Percentiles rank a stretch among this genome's conserved stretches.
Evolutionary conservation across 1,140 invertebrate genomes (phyloP).

Genomic region (Bursaphelenchus mucronatus): DNA sequence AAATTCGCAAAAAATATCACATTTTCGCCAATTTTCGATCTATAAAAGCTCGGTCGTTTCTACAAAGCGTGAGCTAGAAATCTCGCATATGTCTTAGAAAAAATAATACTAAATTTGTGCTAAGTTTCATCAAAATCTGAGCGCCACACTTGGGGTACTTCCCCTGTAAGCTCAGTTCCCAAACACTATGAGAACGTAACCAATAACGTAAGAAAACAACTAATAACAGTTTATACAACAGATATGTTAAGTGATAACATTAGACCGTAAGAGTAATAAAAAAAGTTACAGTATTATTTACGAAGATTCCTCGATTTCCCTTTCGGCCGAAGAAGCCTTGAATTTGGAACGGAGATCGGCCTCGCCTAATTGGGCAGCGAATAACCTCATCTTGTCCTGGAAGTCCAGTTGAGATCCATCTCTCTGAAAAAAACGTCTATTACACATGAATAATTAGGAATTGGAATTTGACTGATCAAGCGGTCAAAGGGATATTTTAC

Average conservation of each 20-base stretch:
- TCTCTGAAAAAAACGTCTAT: constrained; percentile 32
- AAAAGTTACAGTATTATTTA: constrained; percentile 7
- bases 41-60: too few relatives aligned
- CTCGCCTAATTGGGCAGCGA: constrained; percentile 63
- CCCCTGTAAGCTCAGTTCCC: too few relatives aligned
- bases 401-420: constrained; percentile 53
- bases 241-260: neutral
- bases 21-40: too few relatives aligned
- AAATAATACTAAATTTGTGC: too few relatives aligned
- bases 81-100: too few relatives aligned
- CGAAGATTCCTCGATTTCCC: constrained; percentile 38
- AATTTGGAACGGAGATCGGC: constrained; percentile 57
- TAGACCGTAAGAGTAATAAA: neutral
- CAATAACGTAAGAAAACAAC: constrained; percentile 1
- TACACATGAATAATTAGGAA: constrained; percentile 4
- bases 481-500: too few relatives aligned
- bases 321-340: constrained; percentile 59
- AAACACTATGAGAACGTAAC: too few relatives aligned
- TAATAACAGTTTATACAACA: neutral
- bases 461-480: too few relatives aligned
- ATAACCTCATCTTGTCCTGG: constrained; percentile 64
- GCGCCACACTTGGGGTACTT: too few relatives aligned
- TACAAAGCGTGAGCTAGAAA: too few relatives aligned
- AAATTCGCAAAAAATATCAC: too few relatives aligned
- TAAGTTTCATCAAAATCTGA: too few relatives aligned